Percentiles rank a stretch among this genome's conserved stretches.
These are phyloP conservation scores for Stigmatopora argus DNA, from an alignment of 2,113 vertebrate genomes.

Conservation along the genomic window DNA sequence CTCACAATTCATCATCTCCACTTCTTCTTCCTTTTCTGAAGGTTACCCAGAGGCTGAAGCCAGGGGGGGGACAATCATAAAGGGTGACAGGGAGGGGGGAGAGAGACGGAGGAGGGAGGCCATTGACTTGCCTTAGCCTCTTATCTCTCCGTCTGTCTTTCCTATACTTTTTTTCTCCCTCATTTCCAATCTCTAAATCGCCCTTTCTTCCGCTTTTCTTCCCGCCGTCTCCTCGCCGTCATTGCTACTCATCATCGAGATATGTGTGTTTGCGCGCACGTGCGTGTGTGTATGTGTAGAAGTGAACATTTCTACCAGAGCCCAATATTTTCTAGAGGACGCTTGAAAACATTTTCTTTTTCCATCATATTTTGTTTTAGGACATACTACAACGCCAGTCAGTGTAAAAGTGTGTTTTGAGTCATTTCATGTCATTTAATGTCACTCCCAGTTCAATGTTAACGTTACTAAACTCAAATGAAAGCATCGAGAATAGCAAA, in stretches of 20 bases:
- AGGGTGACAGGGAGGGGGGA: conserved; percentile 47
- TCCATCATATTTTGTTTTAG: too few species aligned
- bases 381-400: too few species aligned
- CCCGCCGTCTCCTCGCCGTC: conserved; percentile 40
- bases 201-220: conserved; percentile 3
- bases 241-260: conserved; percentile 12
- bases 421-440: too few species aligned
- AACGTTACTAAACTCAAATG: too few species aligned
- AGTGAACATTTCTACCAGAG: too few species aligned
- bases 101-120: not conserved
- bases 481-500: too few species aligned
- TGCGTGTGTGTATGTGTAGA: not conserved
- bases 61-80: conserved; percentile 53
- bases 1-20: conserved; percentile 73
- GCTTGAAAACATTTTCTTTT: too few species aligned
- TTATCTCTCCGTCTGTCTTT: conserved; percentile 22
- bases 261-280: conserved; percentile 3
- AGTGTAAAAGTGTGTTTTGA: too few species aligned
- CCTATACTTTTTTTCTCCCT: conserved; percentile 11
- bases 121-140: conserved; percentile 18
- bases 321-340: too few species aligned
- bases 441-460: too few species aligned
- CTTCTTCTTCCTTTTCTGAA: conserved; percentile 59
- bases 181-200: conserved; percentile 5
- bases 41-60: conserved; percentile 56